Evolutionary conservation across 2,113 vertebrate species (phyloP), one percentile per base, ranked within the genome.

Genomic region (Struthidea cinerea): DNA sequence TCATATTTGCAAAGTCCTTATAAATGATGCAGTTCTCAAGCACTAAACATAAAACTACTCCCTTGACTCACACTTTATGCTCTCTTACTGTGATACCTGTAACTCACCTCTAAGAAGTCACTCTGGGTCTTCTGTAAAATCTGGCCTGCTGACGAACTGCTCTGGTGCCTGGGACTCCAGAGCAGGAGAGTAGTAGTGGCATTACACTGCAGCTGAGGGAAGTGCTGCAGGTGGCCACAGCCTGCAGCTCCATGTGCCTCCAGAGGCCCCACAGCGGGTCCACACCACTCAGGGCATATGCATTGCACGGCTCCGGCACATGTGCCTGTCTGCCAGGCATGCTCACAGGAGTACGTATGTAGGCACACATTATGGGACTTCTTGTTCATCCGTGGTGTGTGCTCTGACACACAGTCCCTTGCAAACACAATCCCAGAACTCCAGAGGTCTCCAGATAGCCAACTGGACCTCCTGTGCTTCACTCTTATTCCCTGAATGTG

Each of bases 211-310:
- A 63, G 44, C 60, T 79, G 61, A 20, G 8, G n/a, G 13, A 50
- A 30, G 23, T 42, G 44, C 79, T 69, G 22, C 47, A 44, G 41
- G 24, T 65, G 10, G 26, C 65, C 70, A n/a, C 52, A 39, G 44
- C 18, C 49, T 89, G 41, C 37, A 65, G 27, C 67, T 81, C 49
- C 64, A 41, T 11, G 16, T 68, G 39, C 65, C 39, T 71, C 28
- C 61, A 41, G 67, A 82, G 28, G 35, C 65, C 65, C 33, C 47
- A 7, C 28, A 32, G 7, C 1, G 1, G 57, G 52, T 32, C 47
- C 53, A 2, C 42, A 14, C 0, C 1, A 16, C 73, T 14, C 41
- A 14, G 13, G 18, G 26, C 13, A 8, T 3, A 4, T 5, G 27
- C n/a, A 16, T 1, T 56, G 41, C 42, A 3, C 35, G 32, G 16